These are phyloP conservation scores for Lampris megalopsis DNA, from an alignment of 2,113 vertebrate genomes.

Conservation along the genomic window DNA sequence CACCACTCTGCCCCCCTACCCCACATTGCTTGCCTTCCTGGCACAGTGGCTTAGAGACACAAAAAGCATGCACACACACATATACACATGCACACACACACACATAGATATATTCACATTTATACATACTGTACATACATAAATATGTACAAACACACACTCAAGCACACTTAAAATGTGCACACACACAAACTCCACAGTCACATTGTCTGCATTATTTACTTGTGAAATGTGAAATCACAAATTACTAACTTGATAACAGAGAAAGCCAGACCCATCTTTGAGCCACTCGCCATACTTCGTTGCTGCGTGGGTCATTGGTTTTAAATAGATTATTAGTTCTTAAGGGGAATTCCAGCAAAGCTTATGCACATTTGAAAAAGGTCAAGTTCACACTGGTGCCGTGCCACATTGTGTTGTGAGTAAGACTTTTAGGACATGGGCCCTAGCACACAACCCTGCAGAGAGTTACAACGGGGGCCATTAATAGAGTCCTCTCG, in stretches of 20 bases:
- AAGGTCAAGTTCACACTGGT: constrained; percentile 57
- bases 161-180: constrained; percentile 27
- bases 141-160: constrained; percentile 14
- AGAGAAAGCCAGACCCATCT: neutral
- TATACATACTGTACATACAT: constrained; percentile 41
- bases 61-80: constrained; percentile 57
- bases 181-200: neutral
- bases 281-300: neutral
- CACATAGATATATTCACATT: constrained; percentile 17
- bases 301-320: neutral
- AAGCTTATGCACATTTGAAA: constrained; percentile 26
- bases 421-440: constrained; percentile 32
- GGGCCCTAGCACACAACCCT: constrained; percentile 25
- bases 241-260: too few relatives aligned
- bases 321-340: neutral
- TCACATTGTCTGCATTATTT: too few relatives aligned
- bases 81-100: constrained; percentile 24
- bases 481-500: constrained; percentile 34
- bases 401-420: constrained; percentile 27
- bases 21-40: constrained; percentile 71
- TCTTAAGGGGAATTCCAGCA: neutral
- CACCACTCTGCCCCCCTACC: constrained; percentile 64
- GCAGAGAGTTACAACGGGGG: constrained; percentile 1
- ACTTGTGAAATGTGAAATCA: too few relatives aligned
- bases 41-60: constrained; percentile 59